Evolutionary conservation across 2,888 invertebrate genomes (phyloP), one percentile per base, ranked within the genome.

Genomic region (Ophion obscuratus): DNA sequence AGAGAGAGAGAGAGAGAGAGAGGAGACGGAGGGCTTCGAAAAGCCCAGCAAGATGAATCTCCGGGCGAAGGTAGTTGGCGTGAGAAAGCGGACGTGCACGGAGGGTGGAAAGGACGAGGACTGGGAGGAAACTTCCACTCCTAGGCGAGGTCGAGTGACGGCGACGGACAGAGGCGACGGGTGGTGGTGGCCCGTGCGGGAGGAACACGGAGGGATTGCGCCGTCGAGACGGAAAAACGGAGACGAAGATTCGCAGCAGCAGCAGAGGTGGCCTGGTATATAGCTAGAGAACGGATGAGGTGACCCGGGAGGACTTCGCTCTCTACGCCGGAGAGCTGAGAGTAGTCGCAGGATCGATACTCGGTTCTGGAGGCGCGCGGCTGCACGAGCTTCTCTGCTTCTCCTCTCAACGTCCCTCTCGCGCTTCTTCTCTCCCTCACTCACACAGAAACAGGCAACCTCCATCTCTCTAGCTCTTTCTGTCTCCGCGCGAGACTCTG

Each of bases 401-500:
- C 70, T 74, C 44, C 77, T 68, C 73, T 76, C 62, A 44, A 31
- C 44, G 62, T 81, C 47, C 59, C 74, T 62, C 31, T 62, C 59
- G 44, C n/a, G 76, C 75, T 67, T 20, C 17, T 53, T 73, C 40
- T 80, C 74, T 66, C 40, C 40, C 47, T 67, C 67, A 17, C 2
- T 17, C 53, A 53, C 14, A 53, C 53, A 53, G 53, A 4, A 17
- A 17, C 5, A 53, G 53, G 5, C 47, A 47, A 2, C 5, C 17
- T 53, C 53, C 53, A 17, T 17, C 17, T 64, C 27, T 17, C 70
- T 47, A 40, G 47, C 71, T 76, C 68, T 79, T 81, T 80, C 91
- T 92, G 92, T 93, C 91, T 92, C 92, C 92, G 91, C 91, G 91
- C 64, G 86, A 84, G 83, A 85, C 79, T 92, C 91, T 90, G 92